Percentiles rank a stretch among this genome's conserved stretches.
These are phyloP conservation scores for Hiodon tergisus DNA, from an alignment of 2,113 vertebrate species.

Conservation along the genomic window DNA sequence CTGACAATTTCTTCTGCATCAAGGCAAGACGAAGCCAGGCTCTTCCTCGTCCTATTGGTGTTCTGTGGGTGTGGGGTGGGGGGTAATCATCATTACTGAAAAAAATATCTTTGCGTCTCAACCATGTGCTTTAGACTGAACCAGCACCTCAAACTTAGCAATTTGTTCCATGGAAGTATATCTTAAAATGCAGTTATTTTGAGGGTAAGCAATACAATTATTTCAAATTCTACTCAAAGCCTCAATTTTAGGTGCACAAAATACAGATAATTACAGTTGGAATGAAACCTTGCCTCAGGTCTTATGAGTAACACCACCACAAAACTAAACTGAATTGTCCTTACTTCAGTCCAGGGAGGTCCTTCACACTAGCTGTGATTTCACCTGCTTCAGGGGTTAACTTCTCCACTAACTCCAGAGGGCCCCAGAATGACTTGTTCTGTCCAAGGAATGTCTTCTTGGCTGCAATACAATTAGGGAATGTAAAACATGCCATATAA, in stretches of 20 bases:
- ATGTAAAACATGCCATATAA: background rate
- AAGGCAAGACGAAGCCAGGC: slow-evolving; percentile 93
- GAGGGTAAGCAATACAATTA: background rate
- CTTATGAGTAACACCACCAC: background rate
- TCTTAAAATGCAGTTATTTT: background rate
- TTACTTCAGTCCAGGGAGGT: slow-evolving; percentile 97
- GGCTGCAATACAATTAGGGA: slow-evolving; percentile 51
- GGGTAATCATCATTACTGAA: background rate
- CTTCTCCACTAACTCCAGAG: slow-evolving; percentile 93
- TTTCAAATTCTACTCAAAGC: slow-evolving; percentile 4
- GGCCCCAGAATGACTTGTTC: slow-evolving; percentile 98
- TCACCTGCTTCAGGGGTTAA: slow-evolving; percentile 95
- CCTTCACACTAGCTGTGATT: slow-evolving; percentile 96
- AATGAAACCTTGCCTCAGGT: background rate
- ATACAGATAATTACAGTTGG: background rate
- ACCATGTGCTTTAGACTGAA: background rate
- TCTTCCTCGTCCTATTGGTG: slow-evolving; percentile 88
- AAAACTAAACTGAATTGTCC: slow-evolving; percentile 28
- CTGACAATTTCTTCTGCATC: slow-evolving; percentile 98
- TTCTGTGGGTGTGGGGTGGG: slow-evolving; percentile 56
- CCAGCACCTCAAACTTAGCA: background rate
- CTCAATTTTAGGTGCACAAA: background rate
- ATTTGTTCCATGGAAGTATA: no score
- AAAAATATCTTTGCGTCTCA: slow-evolving; percentile 1
- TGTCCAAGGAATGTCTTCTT: slow-evolving; percentile 98